phyloP scores from a whole-genome alignment of 2,888 invertebrate genomes.

The Mylabris sibirica region DNA sequence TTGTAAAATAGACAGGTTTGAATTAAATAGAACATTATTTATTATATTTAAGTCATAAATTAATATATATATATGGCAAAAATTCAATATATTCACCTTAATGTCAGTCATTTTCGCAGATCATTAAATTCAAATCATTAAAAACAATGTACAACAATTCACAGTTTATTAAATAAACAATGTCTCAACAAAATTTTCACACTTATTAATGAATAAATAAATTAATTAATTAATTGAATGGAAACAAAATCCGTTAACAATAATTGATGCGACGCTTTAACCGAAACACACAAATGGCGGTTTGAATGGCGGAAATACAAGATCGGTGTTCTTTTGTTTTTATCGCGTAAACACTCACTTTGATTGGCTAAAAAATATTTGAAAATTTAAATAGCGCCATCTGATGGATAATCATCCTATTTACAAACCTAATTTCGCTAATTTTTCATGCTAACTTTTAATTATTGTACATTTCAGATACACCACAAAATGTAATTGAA shows the following conservation, averaged over 20 bases:
- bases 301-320: not conserved
- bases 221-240: not conserved
- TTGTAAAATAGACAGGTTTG: not conserved
- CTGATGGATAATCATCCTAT: not conserved
- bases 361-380: not conserved
- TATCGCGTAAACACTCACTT: not conserved
- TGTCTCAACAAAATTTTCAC: not conserved
- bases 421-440: too few relatives aligned
- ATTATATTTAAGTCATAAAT: not conserved
- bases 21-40: not conserved
- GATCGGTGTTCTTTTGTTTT: not conserved
- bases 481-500: too few relatives aligned
- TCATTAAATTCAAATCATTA: not conserved
- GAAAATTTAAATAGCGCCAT: not conserved
- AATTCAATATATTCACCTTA: not conserved
- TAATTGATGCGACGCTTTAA: not conserved
- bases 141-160: not conserved
- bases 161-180: not conserved
- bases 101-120: not conserved
- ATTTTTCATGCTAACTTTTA: not conserved
- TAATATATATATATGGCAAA: not conserved
- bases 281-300: slow-evolving; percentile 5
- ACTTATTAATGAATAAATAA: too few relatives aligned
- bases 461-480: too few relatives aligned
- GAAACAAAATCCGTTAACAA: not conserved